Base-by-base conservation (phyloP, 2,797 vertebrate genomes). In the Sternarchorhynchus goeldii region DNA sequence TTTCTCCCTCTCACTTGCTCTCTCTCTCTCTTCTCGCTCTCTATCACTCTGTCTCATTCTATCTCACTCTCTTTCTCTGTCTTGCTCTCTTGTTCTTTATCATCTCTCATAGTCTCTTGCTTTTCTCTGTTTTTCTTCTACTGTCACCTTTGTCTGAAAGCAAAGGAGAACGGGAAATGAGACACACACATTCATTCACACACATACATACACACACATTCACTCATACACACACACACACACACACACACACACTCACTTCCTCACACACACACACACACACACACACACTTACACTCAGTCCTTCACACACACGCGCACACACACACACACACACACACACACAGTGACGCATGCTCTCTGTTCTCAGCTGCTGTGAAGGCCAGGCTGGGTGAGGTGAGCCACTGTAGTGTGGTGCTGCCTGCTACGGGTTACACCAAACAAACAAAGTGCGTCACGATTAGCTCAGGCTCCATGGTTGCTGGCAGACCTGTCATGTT, bases 391-490 rank as follows among this genome's bases (percentile, higher is more conserved):
- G 62, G 68, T 66, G 68, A 41, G 20, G 17, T 25, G 21, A 45
- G 32, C 56, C 29, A 50, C 34, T 29, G 68, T 65, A 56, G 31
- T 17, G 53, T 50, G 45, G 50, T 63, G 79, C 62, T 68, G 71
- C 34, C 77, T 79, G 39, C 71, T 45, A 21, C 0, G 29, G 60
- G 73, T 82, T 62, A 77, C 69, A 77, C 78, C 39, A 82, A 84
- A 80, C 77, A 80, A 84, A 80, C 67, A 60, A 75, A 75, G 66
- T 82, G 81, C 66, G 53, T 82, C 81, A 78, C 66, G 65, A 70
- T 78, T 75, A 75, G 80, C 36, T 65, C 17, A 6, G 56, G 71
- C 72, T 82, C 76, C 53, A 36, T 31, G 76, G 76, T 75, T 71
- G 75, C 72, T 75, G 76, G 68, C 72, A 71, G 74, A 71, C 53